phyloP scores from a whole-genome alignment of 2,888 invertebrate genomes.

The Pristionchus japonicus region DNA sequence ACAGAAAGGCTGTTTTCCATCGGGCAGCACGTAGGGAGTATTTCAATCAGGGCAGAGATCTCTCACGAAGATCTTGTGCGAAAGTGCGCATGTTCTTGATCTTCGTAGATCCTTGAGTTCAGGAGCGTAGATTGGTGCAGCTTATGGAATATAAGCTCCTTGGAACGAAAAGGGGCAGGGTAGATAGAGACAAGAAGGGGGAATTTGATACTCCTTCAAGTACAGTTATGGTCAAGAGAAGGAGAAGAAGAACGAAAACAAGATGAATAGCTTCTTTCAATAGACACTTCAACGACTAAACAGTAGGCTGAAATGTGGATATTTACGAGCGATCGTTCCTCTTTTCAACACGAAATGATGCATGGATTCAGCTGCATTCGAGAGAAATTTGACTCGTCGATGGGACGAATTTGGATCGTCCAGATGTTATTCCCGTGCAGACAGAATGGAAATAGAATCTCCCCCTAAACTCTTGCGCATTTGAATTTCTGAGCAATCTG shows the following conservation, averaged over 20 bases:
- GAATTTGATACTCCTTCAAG: neutral
- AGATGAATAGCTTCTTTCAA: neutral
- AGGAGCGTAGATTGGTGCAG: neutral
- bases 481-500: neutral
- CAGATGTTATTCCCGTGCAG: neutral
- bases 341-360: neutral
- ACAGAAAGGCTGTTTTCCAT: neutral
- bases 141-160: neutral
- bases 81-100: neutral
- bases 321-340: neutral
- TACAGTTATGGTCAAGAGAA: neutral
- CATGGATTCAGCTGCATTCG: constrained; percentile 11
- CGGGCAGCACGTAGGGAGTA: neutral
- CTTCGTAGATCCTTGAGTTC: neutral
- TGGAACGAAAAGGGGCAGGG: neutral
- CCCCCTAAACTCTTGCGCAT: neutral
- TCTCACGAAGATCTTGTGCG: neutral
- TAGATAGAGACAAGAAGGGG: neutral
- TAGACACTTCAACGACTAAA: neutral
- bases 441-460: neutral
- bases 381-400: neutral
- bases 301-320: neutral
- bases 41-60: neutral
- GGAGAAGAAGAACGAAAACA: neutral
- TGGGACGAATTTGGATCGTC: neutral